Evolutionary conservation across 2,113 vertebrate species (phyloP).

Genomic region (Cephalopterus ornatus): DNA sequence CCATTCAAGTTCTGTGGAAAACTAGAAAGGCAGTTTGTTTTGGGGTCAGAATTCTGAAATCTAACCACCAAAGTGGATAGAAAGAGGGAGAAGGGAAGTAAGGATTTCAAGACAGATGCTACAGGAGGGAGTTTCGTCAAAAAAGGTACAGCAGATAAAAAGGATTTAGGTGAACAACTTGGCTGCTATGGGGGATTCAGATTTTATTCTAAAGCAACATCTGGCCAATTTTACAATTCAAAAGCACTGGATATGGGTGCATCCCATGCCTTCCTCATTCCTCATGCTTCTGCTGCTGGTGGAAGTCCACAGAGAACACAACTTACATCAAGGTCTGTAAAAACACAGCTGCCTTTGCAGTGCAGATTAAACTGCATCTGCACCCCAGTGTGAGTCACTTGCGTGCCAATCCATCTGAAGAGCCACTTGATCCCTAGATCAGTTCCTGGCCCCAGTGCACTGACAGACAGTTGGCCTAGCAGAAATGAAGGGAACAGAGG

Average conservation of each 20-base stretch:
- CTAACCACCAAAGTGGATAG: no score
- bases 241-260: background rate
- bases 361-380: background rate
- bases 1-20: background rate
- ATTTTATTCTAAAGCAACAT: background rate
- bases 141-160: background rate
- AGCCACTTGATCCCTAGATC: background rate
- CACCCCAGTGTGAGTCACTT: background rate
- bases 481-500: background rate
- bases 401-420: background rate
- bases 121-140: background rate
- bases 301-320: background rate
- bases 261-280: background rate
- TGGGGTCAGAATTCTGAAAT: background rate
- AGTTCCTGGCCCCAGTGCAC: fast-evolving
- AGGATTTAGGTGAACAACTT: background rate
- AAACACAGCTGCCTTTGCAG: background rate
- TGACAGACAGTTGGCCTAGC: background rate
- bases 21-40: background rate
- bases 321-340: background rate
- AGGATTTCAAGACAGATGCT: background rate
- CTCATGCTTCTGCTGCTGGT: fast-evolving
- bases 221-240: background rate
- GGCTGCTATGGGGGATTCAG: background rate
- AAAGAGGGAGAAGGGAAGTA: background rate